These are phyloP conservation scores for Brotogeris chrysoptera DNA, from an alignment of 2,797 vertebrate species.

Conservation along the genomic window DNA sequence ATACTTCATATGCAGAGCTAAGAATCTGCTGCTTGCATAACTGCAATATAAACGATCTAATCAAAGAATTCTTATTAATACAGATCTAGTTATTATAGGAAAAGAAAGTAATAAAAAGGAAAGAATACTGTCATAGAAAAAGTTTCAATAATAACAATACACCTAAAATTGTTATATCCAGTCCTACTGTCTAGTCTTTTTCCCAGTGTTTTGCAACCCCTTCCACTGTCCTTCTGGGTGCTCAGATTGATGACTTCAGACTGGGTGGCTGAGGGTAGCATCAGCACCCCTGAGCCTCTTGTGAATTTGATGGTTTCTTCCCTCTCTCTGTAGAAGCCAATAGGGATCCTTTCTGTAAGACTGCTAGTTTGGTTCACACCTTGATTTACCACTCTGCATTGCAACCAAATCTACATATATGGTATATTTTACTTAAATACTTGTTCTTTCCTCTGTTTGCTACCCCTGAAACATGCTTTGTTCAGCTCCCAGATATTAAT, in stretches of 20 bases:
- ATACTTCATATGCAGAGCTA: background rate
- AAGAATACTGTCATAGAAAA: background rate
- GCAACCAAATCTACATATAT: background rate
- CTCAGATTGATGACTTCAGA: background rate
- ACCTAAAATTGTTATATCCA: background rate
- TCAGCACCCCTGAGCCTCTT: background rate
- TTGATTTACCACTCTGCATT: background rate
- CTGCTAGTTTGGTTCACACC: background rate
- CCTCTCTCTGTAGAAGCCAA: background rate
- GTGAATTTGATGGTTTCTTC: background rate
- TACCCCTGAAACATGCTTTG: background rate
- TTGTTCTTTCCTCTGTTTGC: background rate
- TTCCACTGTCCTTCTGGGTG: background rate
- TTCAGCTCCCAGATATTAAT: background rate
- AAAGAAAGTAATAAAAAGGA: background rate
- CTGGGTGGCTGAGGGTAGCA: fast-evolving
- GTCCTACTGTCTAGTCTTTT: background rate
- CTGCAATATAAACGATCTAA: background rate
- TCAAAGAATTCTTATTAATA: background rate
- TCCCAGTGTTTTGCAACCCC: background rate
- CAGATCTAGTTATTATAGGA: background rate
- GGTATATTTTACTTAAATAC: background rate
- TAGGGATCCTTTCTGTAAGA: background rate
- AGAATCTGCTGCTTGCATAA: background rate
- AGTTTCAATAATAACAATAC: background rate